Conservation (phyloP, 2,888 invertebrate species). For the Amblyteles armatorius region DNA sequence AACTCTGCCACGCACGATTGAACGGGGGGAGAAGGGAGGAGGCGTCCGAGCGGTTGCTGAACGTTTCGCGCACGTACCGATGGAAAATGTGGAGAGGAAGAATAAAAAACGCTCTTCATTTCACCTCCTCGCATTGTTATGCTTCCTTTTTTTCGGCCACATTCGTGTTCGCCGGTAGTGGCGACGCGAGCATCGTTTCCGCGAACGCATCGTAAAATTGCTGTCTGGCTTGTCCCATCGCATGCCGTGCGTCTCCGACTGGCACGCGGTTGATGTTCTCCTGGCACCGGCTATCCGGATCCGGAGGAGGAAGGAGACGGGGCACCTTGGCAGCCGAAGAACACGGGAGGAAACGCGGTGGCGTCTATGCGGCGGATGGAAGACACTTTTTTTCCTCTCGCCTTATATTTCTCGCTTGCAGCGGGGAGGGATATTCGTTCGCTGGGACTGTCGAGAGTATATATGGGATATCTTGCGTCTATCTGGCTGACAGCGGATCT, state of each 20-base stretch:
- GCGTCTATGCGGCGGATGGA: slow-evolving; percentile 45
- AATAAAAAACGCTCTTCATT: slow-evolving; percentile 12
- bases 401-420: slow-evolving; percentile 24
- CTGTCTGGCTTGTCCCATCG: slow-evolving; percentile 46
- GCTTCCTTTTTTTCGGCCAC: not conserved
- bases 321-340: slow-evolving; percentile 32
- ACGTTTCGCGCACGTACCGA: slow-evolving; percentile 17
- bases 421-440: slow-evolving; percentile 12
- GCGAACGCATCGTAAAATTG: slow-evolving; percentile 55
- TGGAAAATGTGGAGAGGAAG: slow-evolving; percentile 3
- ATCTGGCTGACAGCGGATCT: slow-evolving; percentile 41
- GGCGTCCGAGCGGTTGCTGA: not conserved
- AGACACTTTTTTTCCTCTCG: slow-evolving; percentile 22
- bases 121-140: not conserved
- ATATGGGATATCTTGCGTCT: slow-evolving; percentile 40
- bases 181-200: slow-evolving; percentile 42
- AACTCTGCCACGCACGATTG: slow-evolving; percentile 55
- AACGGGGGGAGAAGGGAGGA: slow-evolving; percentile 22
- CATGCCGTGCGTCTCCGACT: slow-evolving; percentile 17
- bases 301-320: slow-evolving; percentile 22
- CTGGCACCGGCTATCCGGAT: slow-evolving; percentile 29
- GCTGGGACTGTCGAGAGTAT: slow-evolving; percentile 18
- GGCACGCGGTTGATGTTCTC: slow-evolving; percentile 28
- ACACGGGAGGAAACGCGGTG: slow-evolving; percentile 41
- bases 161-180: slow-evolving; percentile 4